These are phyloP conservation scores for Phylloscopus trochilus DNA, from an alignment of 2,113 vertebrate species.

Conservation along the genomic window DNA sequence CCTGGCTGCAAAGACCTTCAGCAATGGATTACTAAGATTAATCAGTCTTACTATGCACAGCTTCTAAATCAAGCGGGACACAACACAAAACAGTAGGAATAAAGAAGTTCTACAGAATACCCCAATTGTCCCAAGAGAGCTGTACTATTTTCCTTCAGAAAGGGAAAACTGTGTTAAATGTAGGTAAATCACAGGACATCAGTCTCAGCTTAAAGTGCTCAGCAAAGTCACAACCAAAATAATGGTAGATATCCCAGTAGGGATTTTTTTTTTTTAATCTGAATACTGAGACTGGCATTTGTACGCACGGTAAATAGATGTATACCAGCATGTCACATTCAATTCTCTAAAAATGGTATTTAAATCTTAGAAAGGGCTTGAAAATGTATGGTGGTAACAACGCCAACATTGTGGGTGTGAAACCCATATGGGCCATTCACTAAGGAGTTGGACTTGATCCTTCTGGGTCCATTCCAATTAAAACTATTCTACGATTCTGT, in stretches of 20 bases:
- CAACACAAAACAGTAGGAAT: not conserved
- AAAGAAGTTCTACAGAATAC: not conserved
- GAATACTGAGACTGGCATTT: not conserved
- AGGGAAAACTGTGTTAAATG: not conserved
- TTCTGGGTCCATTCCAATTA: not conserved
- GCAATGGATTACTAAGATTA: not conserved
- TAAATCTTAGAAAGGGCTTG: not conserved
- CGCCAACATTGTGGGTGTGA: accelerated
- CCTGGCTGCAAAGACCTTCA: not conserved
- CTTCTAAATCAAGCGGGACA: not conserved
- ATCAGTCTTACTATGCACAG: not conserved
- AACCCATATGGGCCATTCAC: not conserved
- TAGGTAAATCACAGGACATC: not conserved
- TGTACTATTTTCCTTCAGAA: not conserved
- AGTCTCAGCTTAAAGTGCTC: not conserved
- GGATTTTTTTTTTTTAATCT: not conserved
- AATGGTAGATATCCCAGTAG: not conserved
- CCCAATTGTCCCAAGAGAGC: not conserved
- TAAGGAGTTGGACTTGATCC: not conserved
- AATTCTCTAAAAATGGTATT: not conserved
- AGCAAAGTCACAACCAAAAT: not conserved
- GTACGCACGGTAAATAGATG: not conserved
- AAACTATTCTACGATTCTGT: not conserved
- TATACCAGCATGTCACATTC: not conserved
- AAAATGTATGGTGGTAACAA: not conserved